Percentiles rank a stretch among this genome's conserved stretches.
Evolutionary conservation across 1,140 invertebrate genomes (phyloP).

Genomic region (Monomorium pharaonis): DNA sequence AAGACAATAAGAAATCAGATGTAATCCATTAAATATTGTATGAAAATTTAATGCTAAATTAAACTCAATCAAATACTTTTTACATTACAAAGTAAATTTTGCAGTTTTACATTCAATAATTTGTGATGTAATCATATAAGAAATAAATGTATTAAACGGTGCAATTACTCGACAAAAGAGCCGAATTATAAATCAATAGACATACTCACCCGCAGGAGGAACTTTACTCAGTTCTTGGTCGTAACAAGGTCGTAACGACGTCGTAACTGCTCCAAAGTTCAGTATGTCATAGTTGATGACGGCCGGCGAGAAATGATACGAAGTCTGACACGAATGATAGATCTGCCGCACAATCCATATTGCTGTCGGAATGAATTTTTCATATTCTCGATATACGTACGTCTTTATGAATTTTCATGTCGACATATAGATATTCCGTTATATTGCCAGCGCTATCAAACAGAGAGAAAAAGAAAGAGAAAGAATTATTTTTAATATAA

Average conservation of each 20-base stretch:
- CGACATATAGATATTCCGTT: neutral
- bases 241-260: neutral
- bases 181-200: neutral
- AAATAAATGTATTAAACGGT: neutral
- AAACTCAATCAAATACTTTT: neutral
- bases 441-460: neutral
- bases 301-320: neutral
- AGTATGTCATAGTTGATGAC: neutral
- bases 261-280: neutral
- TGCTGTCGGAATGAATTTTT: constrained; percentile 20
- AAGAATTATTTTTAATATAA: neutral
- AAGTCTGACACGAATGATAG: constrained; percentile 9
- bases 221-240: neutral
- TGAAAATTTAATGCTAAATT: too few relatives aligned
- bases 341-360: constrained; percentile 1
- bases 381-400: neutral
- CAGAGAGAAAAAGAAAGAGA: neutral
- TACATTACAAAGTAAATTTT: neutral
- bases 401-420: constrained; percentile 13
- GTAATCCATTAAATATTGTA: neutral
- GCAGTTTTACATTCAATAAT: neutral
- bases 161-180: neutral
- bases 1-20: too few relatives aligned
- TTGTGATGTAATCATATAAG: neutral
- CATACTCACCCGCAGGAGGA: neutral